Evolutionary conservation across 2,797 vertebrate species (phyloP).

Genomic region (Chelmon rostratus): DNA sequence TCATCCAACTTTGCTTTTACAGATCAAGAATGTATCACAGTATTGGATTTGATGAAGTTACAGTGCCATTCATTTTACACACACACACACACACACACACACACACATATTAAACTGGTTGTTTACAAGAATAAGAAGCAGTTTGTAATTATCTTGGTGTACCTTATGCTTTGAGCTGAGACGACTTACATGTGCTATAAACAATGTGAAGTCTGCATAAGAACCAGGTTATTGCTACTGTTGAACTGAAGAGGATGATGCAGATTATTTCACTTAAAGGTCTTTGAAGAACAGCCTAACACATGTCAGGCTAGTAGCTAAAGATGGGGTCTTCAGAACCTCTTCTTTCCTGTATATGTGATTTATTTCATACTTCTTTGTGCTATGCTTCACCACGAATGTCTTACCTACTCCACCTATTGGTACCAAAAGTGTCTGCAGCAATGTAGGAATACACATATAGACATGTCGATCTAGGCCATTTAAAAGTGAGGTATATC

Average conservation of each 20-base stretch:
- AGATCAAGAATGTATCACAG: background rate
- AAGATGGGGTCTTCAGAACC: background rate
- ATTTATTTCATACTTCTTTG: background rate
- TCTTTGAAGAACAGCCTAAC: background rate
- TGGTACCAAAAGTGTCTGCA: background rate
- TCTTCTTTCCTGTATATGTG: background rate
- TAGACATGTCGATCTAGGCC: background rate
- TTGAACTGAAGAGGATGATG: background rate
- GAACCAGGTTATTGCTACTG: no score
- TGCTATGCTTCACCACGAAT: background rate
- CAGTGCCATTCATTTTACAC: background rate
- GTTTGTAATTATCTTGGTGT: slow-evolving; percentile 1
- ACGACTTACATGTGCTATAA: slow-evolving; percentile 17
- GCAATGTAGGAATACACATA: background rate
- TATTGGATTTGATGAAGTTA: background rate
- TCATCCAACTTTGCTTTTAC: background rate
- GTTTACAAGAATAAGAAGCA: slow-evolving; percentile 11
- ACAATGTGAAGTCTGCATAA: background rate
- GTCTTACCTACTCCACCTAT: background rate
- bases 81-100: no score
- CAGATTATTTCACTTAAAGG: background rate
- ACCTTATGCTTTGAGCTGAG: slow-evolving; percentile 6
- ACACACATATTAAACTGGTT: background rate
- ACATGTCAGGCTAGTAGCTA: no score
- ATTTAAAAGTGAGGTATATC: background rate